Base-by-base conservation (phyloP, 1,140 invertebrate genomes). In the Drosophila triauraria region DNA sequence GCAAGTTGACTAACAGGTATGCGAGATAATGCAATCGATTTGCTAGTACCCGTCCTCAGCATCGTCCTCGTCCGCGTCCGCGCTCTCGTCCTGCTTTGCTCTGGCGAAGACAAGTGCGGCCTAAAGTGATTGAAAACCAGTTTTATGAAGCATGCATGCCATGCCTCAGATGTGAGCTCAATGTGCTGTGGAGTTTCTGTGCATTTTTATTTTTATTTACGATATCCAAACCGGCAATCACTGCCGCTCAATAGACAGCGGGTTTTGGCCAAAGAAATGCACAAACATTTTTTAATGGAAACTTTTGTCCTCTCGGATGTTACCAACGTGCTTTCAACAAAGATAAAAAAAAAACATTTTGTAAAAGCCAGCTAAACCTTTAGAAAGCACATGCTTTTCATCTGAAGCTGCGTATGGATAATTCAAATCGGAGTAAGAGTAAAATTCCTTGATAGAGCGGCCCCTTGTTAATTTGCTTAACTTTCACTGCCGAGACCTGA, bases 11-110 rank as follows among this genome's bases (percentile, higher is more conserved):
- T 72, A 74, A 74, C 70, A 51, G 82, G 65, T 78, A 83, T 84
- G 65, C 69, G 51, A 69, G 78, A 63, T 63, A 88, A 78, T 80
- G 80, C 84, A 90, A 90, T 90, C 81, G 84, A 90, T 88, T 88
- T 81, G 20, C 51, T 56, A 60, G 54, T 69, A 35, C 53, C 35
- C 61, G 38, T 32, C 62, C 30, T 47, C 63, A 5, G 35, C 56
- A 35, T 57, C 70, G 70, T 44, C 59, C 47, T 64, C 60, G 38
- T 43, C 53, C 54, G 25, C 56, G 56, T 44, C 23, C 30, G 40
- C 67, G 40, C 27, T 23, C 35, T 59, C 42, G 27, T 50, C 20
- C 46, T 40, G 32, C 51, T 35, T n/a, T 50, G 57, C 57, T 44
- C 38, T 72, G 35, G 67, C 42, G 46, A 53, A 60, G 50, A 56